Conservation (phyloP, 2,113 vertebrate genomes). For the Rousettus leschenaultii region DNA sequence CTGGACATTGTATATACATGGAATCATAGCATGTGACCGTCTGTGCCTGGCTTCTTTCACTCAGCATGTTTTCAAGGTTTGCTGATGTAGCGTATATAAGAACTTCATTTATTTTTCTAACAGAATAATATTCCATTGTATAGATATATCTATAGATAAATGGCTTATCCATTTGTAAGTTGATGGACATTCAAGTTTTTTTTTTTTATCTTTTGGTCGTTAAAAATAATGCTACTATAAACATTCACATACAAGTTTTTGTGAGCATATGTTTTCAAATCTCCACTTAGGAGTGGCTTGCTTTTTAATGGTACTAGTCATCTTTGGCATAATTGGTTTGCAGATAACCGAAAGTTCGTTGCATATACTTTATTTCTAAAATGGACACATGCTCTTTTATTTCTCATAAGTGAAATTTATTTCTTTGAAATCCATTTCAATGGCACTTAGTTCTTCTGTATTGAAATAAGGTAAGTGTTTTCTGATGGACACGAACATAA, state of each 20-base stretch:
- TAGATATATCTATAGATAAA: neutral
- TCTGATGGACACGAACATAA: neutral
- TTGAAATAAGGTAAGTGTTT: neutral
- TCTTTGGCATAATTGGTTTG: neutral
- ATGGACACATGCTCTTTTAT: neutral
- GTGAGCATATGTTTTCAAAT: neutral
- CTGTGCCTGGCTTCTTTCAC: neutral
- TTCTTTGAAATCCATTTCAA: constrained; percentile 3
- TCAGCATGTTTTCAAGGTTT: neutral
- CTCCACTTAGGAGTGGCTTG: neutral
- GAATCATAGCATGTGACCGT: neutral
- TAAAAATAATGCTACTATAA: neutral
- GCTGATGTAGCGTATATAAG: neutral
- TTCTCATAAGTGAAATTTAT: neutral
- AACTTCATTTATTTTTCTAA: neutral
- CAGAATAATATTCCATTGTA: neutral
- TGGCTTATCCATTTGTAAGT: neutral
- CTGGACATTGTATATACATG: neutral
- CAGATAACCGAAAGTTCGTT: neutral
- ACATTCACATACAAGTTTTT: neutral
- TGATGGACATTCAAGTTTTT: neutral
- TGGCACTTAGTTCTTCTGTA: neutral
- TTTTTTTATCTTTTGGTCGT: neutral
- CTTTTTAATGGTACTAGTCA: neutral
- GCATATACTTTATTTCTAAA: neutral